Evolutionary conservation across 2,888 invertebrate genomes (phyloP).

Genomic region (Aspidiotus rigidus): DNA sequence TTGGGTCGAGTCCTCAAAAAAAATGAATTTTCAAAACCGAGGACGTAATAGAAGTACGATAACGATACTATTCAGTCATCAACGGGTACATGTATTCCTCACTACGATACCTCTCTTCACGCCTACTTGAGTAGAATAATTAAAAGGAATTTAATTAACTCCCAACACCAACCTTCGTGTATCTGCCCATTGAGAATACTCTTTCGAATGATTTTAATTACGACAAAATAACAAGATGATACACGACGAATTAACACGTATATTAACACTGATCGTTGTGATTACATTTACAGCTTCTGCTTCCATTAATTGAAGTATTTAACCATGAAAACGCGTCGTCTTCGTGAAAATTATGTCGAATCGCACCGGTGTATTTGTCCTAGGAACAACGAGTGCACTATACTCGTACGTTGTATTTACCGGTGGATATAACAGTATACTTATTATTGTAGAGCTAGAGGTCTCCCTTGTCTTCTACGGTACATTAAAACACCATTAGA

Average conservation of each 20-base stretch:
- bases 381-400: not conserved
- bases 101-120: no score
- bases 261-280: slow-evolving; percentile 2
- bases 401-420: not conserved
- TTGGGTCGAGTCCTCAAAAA: no score
- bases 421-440: not conserved
- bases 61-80: no score
- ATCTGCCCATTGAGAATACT: not conserved
- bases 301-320: slow-evolving; percentile 4
- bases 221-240: not conserved
- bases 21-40: no score
- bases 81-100: no score
- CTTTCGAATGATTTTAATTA: not conserved
- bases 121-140: no score
- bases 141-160: not conserved
- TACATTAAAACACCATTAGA: not conserved
- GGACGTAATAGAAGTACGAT: no score
- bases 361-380: slow-evolving; percentile 2
- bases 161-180: slow-evolving; percentile 2
- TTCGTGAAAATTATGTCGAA: not conserved
- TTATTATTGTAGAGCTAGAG: not conserved
- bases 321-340: not conserved
- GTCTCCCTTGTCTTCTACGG: not conserved
- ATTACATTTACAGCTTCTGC: slow-evolving; percentile 2
- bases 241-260: not conserved